Conservation (phyloP, 2,797 vertebrate species). For the Tokudaia muenninki region DNA sequence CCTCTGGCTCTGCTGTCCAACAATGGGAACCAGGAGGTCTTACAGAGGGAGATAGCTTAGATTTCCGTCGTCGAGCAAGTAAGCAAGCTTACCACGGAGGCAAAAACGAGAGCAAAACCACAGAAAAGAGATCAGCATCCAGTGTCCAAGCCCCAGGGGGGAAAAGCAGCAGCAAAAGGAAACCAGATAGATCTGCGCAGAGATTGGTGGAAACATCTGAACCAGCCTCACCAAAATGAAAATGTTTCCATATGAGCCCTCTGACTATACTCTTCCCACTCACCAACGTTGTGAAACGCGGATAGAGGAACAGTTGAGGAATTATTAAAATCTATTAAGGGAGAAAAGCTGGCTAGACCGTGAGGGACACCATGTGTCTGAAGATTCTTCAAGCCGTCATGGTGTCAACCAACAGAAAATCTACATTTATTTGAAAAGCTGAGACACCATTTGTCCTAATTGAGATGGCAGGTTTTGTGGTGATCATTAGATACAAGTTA, state of each 20-base stretch:
- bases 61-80: conserved; percentile 65
- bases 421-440: neutral
- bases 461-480: conserved; percentile 92
- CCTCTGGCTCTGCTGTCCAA: conserved; percentile 70
- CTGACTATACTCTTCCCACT: conserved; percentile 31
- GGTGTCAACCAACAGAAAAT: neutral
- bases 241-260: conserved; percentile 64
- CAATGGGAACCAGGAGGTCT: conserved; percentile 72
- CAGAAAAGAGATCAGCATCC: conserved; percentile 60
- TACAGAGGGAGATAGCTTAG: conserved; percentile 70
- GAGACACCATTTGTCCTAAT: neutral
- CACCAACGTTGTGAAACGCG: neutral
- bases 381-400: neutral
- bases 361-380: neutral
- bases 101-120: conserved; percentile 57
- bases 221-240: conserved; percentile 32
- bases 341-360: too few relatives aligned
- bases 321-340: neutral
- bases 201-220: conserved; percentile 43
- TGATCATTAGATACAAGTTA: conserved; percentile 92
- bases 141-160: conserved; percentile 66
- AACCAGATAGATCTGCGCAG: conserved; percentile 45
- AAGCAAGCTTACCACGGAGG: conserved; percentile 68
- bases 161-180: conserved; percentile 17
- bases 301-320: neutral